phyloP scores from a whole-genome alignment of 2,113 vertebrate species.

The Gopherus evgoodei region DNA sequence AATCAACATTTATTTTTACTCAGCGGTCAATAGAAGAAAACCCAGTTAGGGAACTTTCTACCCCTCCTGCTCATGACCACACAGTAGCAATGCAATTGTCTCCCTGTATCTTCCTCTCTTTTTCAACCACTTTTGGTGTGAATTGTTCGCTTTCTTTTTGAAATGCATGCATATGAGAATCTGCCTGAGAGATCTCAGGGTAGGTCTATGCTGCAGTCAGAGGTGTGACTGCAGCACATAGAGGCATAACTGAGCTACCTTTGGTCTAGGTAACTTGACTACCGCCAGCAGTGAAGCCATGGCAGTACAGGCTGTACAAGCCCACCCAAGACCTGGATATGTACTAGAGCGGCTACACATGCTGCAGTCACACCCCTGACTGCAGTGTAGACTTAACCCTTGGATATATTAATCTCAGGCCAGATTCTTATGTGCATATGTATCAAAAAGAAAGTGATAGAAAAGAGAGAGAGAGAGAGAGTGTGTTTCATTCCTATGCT shows the following conservation, averaged over 20 bases:
- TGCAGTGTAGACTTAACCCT: background rate
- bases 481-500: background rate
- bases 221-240: background rate
- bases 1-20: slow-evolving; percentile 10
- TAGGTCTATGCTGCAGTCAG: background rate
- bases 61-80: background rate
- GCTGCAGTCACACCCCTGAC: background rate
- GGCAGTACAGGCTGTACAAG: no score
- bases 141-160: background rate
- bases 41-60: background rate
- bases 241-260: background rate
- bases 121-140: background rate
- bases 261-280: background rate
- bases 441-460: background rate
- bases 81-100: background rate
- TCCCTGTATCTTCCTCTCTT: background rate
- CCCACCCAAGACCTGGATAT: no score
- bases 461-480: background rate
- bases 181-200: background rate
- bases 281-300: background rate
- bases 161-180: background rate
- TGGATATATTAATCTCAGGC: background rate
- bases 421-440: background rate
- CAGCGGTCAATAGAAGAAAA: background rate
- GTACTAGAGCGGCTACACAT: background rate